Percentiles rank a stretch among this genome's conserved stretches.
These are phyloP conservation scores for Erpobdella octoculata DNA, from an alignment of 2,888 invertebrate species.

Conservation along the genomic window DNA sequence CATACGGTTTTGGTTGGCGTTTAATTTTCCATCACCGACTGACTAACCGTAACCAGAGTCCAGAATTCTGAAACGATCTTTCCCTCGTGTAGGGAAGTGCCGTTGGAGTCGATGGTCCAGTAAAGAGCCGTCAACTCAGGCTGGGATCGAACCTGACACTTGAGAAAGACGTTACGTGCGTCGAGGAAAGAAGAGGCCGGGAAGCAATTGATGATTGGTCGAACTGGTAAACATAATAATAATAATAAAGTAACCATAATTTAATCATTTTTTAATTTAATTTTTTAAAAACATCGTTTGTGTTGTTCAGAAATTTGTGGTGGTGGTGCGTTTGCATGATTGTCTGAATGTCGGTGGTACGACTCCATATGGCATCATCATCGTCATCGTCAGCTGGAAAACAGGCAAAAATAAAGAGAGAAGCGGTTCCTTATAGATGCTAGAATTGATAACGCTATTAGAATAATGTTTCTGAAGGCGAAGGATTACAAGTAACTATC, in stretches of 20 bases:
- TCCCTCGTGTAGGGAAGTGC: constrained; percentile 33
- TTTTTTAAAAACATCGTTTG: neutral
- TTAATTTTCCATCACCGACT: neutral
- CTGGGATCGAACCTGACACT: constrained; percentile 32
- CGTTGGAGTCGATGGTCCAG: constrained; percentile 35
- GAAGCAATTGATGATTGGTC: constrained; percentile 34
- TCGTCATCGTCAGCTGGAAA: no score
- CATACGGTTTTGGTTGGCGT: no score
- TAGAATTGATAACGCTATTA: no score
- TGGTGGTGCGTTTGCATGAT: no score
- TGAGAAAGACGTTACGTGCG: constrained; percentile 32
- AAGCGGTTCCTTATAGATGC: no score
- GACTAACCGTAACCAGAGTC: constrained; percentile 33
- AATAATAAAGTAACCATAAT: neutral
- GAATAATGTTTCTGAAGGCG: no score
- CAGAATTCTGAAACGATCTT: constrained; percentile 30
- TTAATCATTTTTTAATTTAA: neutral
- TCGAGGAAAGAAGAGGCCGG: constrained; percentile 27
- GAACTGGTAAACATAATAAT: constrained; percentile 29
- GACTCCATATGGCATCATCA: no score
- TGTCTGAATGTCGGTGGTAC: no score
- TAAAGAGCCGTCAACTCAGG: constrained; percentile 33
- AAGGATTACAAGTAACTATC: no score
- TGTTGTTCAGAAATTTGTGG: no score
- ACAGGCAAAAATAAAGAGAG: no score